phyloP scores from a whole-genome alignment of 64 coral and sea anemone genomes.

The Astreopora myriophthalma region DNA sequence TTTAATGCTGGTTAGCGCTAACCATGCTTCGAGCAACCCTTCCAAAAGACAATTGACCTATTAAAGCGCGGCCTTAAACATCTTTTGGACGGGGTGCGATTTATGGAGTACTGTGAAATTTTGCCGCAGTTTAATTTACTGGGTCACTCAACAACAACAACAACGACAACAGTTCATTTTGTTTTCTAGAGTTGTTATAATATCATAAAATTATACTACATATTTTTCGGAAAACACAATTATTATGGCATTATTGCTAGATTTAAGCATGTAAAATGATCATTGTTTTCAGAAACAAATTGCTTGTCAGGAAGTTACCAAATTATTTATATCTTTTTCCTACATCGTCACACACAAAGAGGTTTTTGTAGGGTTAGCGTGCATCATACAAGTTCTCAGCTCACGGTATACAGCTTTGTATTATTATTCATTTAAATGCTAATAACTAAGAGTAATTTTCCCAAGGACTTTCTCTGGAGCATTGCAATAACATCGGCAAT shows the following conservation, averaged over 20 bases:
- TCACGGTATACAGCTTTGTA: no score
- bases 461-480: no score
- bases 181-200: background rate
- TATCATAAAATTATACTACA: background rate
- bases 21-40: background rate
- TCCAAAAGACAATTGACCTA: no score
- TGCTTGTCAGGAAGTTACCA: no score
- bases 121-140: background rate
- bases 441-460: no score
- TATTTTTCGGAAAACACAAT: background rate
- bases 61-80: no score
- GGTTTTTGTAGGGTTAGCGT: no score
- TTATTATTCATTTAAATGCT: no score
- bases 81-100: background rate
- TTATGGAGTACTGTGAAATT: background rate
- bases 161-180: background rate
- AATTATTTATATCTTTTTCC: no score
- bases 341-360: no score
- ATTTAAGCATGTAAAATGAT: background rate
- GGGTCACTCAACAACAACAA: background rate
- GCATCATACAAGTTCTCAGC: no score
- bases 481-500: background rate
- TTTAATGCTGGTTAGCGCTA: background rate
- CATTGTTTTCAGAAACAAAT: no score
- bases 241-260: background rate